Evolutionary conservation across 2,113 vertebrate genomes (phyloP), one percentile per base, ranked within the genome.

Genomic region (Eulemur rufifrons): DNA sequence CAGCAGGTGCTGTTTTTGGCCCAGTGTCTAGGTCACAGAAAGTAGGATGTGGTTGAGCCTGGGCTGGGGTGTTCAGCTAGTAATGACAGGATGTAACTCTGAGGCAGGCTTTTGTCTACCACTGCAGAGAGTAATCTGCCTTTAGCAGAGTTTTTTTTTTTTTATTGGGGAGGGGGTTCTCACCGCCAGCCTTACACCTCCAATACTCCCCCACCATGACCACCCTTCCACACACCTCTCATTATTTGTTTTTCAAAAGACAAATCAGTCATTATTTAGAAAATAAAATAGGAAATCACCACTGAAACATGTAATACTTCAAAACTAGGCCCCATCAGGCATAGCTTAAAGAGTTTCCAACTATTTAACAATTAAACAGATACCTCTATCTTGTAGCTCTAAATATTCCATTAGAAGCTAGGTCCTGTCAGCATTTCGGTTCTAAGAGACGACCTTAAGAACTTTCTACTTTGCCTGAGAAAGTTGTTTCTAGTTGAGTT

Each of bases 381-480:
- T 91, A 97, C 78, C 54, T 88, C 47, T 82, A 27, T 97, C 27
- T 95, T 95, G 50, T 83, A 94, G 84, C 76, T 97, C 88, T 64
- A 94, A 95, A 97, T 95, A 89, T 64, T 95, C 69, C 34, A 37
- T 83, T 97, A 89, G 71, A 84, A 92, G 81, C 80, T 86, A 92
- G 37, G 50, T 95, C 91, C 29, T 94, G 89, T 90, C 93, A 97
- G 69, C 47, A 96, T 63, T 34, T 88, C 34, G 14, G 61, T 86
- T 47, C 20, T 25, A 21, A 96, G 78, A 73, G 20, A 81, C 6
- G 64, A 84, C 89, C 85, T 93, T 96, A 61, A 96, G 68, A 84
- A 47, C 27, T 86, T 97, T 90, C 95, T 52, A 13, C 89, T 61
- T 82, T 61, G 0, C 17, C 74, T 78, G n/a, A 37, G 11, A 91